These are phyloP conservation scores for Danionella dracula DNA, from an alignment of 2,797 vertebrate genomes.

Conservation along the genomic window DNA sequence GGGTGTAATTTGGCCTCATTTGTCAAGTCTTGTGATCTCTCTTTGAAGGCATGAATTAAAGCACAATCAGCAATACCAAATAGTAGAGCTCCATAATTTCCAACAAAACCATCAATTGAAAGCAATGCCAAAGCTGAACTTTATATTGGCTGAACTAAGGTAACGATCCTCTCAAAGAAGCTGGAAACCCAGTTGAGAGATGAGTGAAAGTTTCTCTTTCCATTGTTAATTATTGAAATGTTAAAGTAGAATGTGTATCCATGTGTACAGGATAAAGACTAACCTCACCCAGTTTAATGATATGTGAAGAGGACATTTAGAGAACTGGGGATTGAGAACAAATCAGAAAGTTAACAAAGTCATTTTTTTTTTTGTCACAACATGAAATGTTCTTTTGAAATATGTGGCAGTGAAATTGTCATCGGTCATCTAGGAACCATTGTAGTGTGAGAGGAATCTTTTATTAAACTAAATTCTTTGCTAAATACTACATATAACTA, in stretches of 20 bases:
- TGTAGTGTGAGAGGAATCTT: too few relatives aligned
- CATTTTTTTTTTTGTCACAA: background rate
- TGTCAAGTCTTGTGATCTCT: conserved; percentile 33
- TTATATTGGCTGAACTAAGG: conserved; percentile 46
- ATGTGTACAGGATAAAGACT: background rate
- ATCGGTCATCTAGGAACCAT: too few relatives aligned
- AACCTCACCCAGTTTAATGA: background rate
- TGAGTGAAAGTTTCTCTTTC: background rate
- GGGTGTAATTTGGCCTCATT: conserved; percentile 33
- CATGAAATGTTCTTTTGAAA: background rate
- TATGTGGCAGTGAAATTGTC: too few relatives aligned
- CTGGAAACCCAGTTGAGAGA: background rate
- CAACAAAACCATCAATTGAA: background rate
- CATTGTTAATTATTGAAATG: conserved; percentile 18
- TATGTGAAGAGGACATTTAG: background rate
- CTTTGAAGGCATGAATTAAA: conserved; percentile 27
- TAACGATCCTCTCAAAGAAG: conserved; percentile 42
- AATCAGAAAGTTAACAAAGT: background rate
- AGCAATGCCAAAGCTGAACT: conserved; percentile 33
- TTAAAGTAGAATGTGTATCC: background rate
- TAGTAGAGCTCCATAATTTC: background rate
- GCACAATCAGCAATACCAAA: conserved; percentile 9
- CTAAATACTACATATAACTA: too few relatives aligned
- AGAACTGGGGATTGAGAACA: too few relatives aligned
- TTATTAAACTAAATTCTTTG: too few relatives aligned